Percentiles rank a stretch among this genome's conserved stretches.
These are phyloP conservation scores for Eolophus roseicapilla DNA, from an alignment of 2,113 vertebrate species.

Conservation along the genomic window DNA sequence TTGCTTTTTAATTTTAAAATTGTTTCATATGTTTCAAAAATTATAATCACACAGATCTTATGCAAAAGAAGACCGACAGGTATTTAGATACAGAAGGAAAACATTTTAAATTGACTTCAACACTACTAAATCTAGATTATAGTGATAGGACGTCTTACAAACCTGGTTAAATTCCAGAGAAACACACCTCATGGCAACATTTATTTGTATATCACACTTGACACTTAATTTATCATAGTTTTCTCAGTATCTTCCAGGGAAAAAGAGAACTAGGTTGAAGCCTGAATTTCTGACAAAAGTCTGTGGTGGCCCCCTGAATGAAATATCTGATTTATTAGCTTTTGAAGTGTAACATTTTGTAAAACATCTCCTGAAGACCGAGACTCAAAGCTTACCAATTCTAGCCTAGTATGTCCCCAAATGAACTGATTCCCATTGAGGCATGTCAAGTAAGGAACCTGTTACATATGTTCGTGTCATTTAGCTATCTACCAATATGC, in stretches of 20 bases:
- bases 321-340: constrained; percentile 13
- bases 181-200: background rate
- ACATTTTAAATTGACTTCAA: background rate
- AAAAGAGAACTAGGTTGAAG: background rate
- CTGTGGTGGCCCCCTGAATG: background rate
- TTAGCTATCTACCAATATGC: background rate
- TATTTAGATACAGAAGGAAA: background rate
- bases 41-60: background rate
- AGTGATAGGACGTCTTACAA: background rate
- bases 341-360: background rate
- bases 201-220: constrained; percentile 30
- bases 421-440: background rate
- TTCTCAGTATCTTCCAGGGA: background rate
- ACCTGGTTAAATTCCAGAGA: background rate
- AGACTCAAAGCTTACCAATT: background rate
- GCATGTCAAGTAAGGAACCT: background rate
- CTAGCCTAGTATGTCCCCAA: background rate
- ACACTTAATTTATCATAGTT: constrained; percentile 42
- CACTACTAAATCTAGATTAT: background rate
- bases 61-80: background rate
- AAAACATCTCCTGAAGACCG: background rate
- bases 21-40: background rate
- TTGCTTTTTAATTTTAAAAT: background rate
- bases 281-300: background rate
- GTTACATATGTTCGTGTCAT: fast-evolving